Evolutionary conservation across 2,797 vertebrate species (phyloP).

Genomic region (Enteromius unitaeniatus): DNA sequence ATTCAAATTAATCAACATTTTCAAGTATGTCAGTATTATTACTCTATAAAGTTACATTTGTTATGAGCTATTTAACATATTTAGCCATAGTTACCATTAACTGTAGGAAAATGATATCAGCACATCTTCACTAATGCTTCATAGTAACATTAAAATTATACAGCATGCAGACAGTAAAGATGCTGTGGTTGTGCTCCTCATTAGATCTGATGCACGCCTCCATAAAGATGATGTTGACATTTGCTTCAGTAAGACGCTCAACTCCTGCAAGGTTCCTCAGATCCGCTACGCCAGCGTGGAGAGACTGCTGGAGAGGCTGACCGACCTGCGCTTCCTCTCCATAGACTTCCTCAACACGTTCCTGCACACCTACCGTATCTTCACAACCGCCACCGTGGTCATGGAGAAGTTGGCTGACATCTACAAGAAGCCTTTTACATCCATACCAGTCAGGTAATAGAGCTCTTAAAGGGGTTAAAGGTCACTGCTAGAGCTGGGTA

Average conservation of each 20-base stretch:
- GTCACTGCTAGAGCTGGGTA: not conserved
- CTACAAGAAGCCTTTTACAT: slow-evolving; percentile 96
- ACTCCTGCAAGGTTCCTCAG: slow-evolving; percentile 99
- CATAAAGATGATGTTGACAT: slow-evolving; percentile 97
- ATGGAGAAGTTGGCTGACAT: slow-evolving; percentile 95
- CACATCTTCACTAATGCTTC: slow-evolving; percentile 16
- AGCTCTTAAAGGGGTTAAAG: not conserved
- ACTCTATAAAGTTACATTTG: not conserved
- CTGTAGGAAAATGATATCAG: not conserved
- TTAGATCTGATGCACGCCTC: slow-evolving; percentile 94
- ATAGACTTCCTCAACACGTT: slow-evolving; percentile 99
- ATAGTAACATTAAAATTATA: not conserved
- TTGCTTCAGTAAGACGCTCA: slow-evolving; percentile 99
- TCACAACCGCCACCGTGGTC: slow-evolving; percentile 90
- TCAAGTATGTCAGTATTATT: not conserved
- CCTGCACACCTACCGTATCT: slow-evolving; percentile 97
- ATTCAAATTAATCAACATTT: not conserved
- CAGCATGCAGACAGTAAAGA: slow-evolving; percentile 37
- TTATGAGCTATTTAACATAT: not conserved
- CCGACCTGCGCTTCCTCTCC: slow-evolving; percentile 95
- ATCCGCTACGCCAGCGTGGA: slow-evolving; percentile 97
- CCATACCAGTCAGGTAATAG: slow-evolving; percentile 91
- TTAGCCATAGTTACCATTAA: not conserved
- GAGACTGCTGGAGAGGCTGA: slow-evolving; percentile 93
- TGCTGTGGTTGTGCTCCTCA: slow-evolving; percentile 60